Percentiles rank a stretch among this genome's conserved stretches.
Evolutionary conservation across 2,888 invertebrate species (phyloP).

Genomic region (Leptinotarsa rubiginosa): DNA sequence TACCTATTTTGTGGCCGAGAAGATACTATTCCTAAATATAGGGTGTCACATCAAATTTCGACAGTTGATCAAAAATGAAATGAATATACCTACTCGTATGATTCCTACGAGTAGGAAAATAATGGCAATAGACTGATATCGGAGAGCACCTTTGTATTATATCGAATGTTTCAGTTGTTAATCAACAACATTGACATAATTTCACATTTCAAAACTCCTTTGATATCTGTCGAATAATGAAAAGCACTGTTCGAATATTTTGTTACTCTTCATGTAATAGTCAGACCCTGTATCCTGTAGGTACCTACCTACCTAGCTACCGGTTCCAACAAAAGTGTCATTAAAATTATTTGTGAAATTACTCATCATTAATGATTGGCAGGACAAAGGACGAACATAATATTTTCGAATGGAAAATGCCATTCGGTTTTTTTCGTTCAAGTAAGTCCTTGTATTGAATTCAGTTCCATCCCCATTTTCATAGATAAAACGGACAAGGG

Average conservation of each 20-base stretch:
- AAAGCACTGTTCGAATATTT: neutral
- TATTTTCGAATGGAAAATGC: conserved; percentile 57
- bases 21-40: too few relatives aligned
- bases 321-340: conserved; percentile 45
- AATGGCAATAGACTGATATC: too few relatives aligned
- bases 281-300: conserved; percentile 33
- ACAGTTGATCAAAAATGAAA: too few relatives aligned
- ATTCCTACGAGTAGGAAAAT: too few relatives aligned
- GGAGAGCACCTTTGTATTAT: too few relatives aligned
- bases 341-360: conserved; percentile 53
- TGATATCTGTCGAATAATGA: too few relatives aligned
- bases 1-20: too few relatives aligned
- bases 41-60: too few relatives aligned
- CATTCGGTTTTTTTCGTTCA: conserved; percentile 52
- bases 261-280: neutral
- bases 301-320: conserved; percentile 34
- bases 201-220: too few relatives aligned
- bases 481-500: conserved; percentile 58
- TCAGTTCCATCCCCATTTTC: conserved; percentile 59
- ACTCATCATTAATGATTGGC: conserved; percentile 60
- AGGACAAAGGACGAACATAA: conserved; percentile 61
- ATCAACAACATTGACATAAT: too few relatives aligned
- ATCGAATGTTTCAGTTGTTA: too few relatives aligned
- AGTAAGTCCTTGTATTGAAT: conserved; percentile 50
- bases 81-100: too few relatives aligned